Percentiles rank a stretch among this genome's conserved stretches.
phyloP scores from a whole-genome alignment of 2,797 vertebrate species.

The Phyllotis vaccarum region DNA sequence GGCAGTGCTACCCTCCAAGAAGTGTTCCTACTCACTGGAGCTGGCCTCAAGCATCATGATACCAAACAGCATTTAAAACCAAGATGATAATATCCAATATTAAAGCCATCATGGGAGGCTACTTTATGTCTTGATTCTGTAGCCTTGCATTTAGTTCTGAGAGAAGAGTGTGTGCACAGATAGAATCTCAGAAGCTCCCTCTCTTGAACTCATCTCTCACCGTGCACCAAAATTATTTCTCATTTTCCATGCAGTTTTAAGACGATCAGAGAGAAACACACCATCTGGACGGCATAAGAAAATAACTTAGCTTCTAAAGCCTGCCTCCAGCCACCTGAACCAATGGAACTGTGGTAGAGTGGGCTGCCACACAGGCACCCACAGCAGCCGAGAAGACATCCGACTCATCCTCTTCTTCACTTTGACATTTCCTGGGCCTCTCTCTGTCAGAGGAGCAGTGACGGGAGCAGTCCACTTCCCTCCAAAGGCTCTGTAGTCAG shows the following conservation, averaged over 20 bases:
- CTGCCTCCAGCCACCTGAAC: conserved; percentile 34
- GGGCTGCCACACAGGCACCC: not conserved
- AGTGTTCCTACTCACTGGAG: not conserved
- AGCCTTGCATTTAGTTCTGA: conserved; percentile 12
- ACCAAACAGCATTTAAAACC: conserved; percentile 31
- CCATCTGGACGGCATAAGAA: conserved; percentile 68
- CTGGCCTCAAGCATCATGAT: not conserved
- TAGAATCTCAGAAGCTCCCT: conserved; percentile 44
- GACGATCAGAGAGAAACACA: conserved; percentile 34
- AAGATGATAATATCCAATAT: conserved; percentile 7
- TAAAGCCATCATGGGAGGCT: not conserved
- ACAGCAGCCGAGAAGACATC: not conserved
- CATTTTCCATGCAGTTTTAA: conserved; percentile 33
- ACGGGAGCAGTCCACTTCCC: not conserved
- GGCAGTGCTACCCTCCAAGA: not conserved
- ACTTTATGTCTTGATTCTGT: conserved; percentile 43
- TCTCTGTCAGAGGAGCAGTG: not conserved
- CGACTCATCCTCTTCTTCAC: not conserved
- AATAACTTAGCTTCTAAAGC: conserved; percentile 44
- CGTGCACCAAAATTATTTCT: conserved; percentile 22
- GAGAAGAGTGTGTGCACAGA: not conserved
- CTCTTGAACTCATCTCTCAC: conserved; percentile 49
- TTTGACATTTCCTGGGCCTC: not conserved
- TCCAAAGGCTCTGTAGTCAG: not conserved
- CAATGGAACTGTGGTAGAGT: accelerated